Conservation (phyloP, 2,113 vertebrate species). For the Andinoacara biseriatus region DNA sequence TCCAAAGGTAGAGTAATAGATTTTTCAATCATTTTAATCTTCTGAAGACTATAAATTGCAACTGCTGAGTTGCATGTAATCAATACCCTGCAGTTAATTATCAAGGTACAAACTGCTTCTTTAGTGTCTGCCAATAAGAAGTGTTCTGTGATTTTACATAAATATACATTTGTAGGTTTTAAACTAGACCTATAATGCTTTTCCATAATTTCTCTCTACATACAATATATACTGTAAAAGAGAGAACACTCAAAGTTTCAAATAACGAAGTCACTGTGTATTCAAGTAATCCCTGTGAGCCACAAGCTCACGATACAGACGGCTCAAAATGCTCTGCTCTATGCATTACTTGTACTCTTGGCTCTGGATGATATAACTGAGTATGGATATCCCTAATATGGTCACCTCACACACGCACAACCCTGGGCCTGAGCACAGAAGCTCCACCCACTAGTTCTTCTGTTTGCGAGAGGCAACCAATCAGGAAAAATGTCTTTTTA, state of each 20-base stretch:
- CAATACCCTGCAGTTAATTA: too few species aligned
- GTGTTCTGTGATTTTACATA: too few species aligned
- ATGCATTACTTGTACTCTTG: not conserved
- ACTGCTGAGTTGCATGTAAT: too few species aligned
- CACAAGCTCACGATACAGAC: not conserved
- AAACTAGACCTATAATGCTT: not conserved
- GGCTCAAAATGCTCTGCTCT: not conserved
- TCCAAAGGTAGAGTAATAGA: not conserved
- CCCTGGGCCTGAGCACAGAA: too few species aligned
- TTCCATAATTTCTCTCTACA: not conserved
- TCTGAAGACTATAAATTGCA: not conserved
- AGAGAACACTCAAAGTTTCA: not conserved
- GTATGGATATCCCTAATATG: not conserved
- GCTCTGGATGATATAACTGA: not conserved
- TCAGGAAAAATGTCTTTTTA: too few species aligned
- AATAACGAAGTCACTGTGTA: too few species aligned
- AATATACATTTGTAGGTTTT: too few species aligned
- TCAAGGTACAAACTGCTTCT: too few species aligned
- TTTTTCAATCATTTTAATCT: not conserved
- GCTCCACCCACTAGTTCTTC: not conserved
- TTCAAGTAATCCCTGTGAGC: not conserved
- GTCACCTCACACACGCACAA: not conserved
- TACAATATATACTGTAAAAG: not conserved
- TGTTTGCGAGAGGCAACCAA: too few species aligned
- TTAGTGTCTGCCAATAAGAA: too few species aligned